Conservation (phyloP, 1,140 invertebrate genomes). For the Spodoptera litura region DNA sequence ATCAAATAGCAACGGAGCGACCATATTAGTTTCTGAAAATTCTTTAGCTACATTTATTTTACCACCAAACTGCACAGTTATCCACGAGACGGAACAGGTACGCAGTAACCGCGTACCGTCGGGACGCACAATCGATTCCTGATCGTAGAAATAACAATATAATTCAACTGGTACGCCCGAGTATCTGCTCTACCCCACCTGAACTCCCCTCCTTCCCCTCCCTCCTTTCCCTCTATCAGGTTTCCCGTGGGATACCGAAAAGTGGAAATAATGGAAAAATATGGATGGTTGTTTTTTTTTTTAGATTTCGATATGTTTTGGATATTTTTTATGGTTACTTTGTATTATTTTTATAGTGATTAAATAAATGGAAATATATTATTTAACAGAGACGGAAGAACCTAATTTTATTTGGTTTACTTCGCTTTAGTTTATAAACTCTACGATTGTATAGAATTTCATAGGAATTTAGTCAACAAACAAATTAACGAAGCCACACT, state of each 20-base stretch:
- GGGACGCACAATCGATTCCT: slow-evolving; percentile 38
- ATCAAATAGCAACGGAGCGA: too few relatives aligned
- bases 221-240: neutral
- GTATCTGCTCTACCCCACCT: slow-evolving; percentile 45
- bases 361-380: neutral
- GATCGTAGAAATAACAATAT: slow-evolving; percentile 46
- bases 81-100: slow-evolving; percentile 1
- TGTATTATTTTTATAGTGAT: neutral
- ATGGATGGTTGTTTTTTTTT: neutral
- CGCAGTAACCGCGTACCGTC: slow-evolving; percentile 26
- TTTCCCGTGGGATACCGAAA: slow-evolving; percentile 24
- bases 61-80: neutral
- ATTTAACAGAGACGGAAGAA: too few relatives aligned
- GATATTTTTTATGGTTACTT: neutral
- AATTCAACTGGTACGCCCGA: slow-evolving; percentile 45
- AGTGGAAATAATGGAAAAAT: slow-evolving; percentile 34
- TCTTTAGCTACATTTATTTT: neutral
- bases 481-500: neutral
- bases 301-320: neutral
- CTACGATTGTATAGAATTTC: too few relatives aligned
- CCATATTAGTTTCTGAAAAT: too few relatives aligned
- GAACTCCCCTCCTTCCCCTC: neutral
- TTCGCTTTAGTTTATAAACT: too few relatives aligned
- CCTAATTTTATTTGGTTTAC: too few relatives aligned
- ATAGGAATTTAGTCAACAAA: neutral